Evolutionary conservation across 2,888 invertebrate genomes (phyloP).

Genomic region (Drymonia ruficornis): DNA sequence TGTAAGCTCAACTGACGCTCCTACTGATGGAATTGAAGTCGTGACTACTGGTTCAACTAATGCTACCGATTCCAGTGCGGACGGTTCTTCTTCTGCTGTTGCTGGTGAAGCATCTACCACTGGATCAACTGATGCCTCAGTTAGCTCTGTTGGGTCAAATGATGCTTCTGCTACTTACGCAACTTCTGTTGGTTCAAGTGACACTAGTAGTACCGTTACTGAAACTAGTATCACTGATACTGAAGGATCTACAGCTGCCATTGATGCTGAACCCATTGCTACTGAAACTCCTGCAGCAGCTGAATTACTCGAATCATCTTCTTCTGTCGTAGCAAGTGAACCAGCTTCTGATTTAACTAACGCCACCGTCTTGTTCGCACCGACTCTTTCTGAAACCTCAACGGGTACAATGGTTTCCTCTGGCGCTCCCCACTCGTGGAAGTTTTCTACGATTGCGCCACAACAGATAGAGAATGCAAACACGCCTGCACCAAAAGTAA

Average conservation of each 20-base stretch:
- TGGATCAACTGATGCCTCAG: slow-evolving; percentile 1
- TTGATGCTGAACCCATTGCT: no score
- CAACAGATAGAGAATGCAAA: slow-evolving; percentile 9
- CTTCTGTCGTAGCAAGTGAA: slow-evolving; percentile 8
- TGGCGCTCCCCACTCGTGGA: background rate
- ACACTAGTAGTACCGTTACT: slow-evolving; percentile 4
- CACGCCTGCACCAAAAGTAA: slow-evolving; percentile 16
- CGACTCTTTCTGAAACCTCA: no score
- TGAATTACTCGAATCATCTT: slow-evolving; percentile 1
- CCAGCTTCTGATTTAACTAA: slow-evolving; percentile 8
- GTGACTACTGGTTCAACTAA: background rate
- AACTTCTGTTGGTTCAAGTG: slow-evolving; percentile 6
- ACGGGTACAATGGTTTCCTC: background rate
- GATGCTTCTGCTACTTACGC: slow-evolving; percentile 7
- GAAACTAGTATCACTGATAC: slow-evolving; percentile 3
- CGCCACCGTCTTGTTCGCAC: slow-evolving; percentile 3
- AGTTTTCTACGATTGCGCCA: slow-evolving; percentile 3
- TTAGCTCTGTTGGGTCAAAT: slow-evolving; percentile 2
- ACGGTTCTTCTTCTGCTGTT: slow-evolving; percentile 1
- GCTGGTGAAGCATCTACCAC: slow-evolving; percentile 10
- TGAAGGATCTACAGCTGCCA: slow-evolving; percentile 7
- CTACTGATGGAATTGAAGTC: slow-evolving; percentile 10
- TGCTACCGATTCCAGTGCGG: slow-evolving; percentile 1
- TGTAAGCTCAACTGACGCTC: slow-evolving; percentile 1
- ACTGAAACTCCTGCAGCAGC: slow-evolving; percentile 1